These are phyloP conservation scores for Neopelma chrysocephalum DNA, from an alignment of 2,797 vertebrate species.

Conservation along the genomic window DNA sequence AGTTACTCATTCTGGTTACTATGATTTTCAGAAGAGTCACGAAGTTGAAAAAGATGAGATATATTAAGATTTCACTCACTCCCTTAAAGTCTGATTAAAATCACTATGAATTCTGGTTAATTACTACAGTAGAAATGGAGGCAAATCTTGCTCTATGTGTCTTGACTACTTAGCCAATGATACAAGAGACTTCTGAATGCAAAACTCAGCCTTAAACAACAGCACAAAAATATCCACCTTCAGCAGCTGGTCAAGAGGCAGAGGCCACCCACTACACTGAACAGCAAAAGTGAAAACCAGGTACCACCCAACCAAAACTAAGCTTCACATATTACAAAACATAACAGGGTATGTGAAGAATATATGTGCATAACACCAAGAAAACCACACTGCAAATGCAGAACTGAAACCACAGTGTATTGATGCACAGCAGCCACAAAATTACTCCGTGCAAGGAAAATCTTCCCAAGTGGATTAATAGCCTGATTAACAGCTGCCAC, in stretches of 20 bases:
- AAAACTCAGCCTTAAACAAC: not conserved
- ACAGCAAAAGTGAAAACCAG: not conserved
- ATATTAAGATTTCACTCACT: not conserved
- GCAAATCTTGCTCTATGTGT: not conserved
- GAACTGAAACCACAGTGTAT: not conserved
- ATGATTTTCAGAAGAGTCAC: not conserved
- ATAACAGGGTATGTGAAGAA: not conserved
- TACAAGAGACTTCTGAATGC: not conserved
- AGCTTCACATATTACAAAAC: not conserved
- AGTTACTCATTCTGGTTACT: not conserved
- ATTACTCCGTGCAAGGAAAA: not conserved
- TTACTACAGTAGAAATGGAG: not conserved
- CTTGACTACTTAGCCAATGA: not conserved
- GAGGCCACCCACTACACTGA: not conserved
- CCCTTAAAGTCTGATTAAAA: not conserved
- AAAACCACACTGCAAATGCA: accelerated
- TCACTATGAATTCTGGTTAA: not conserved
- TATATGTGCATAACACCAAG: not conserved
- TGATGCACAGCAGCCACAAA: not conserved
- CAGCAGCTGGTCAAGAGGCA: not conserved
- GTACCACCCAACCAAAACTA: not conserved
- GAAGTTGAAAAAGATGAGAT: not conserved
- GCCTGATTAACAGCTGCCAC: not conserved
- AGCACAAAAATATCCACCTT: not conserved
- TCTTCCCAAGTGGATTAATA: not conserved